Conservation (phyloP, 2,888 invertebrate genomes). For the Lepidonotus clava region DNA sequence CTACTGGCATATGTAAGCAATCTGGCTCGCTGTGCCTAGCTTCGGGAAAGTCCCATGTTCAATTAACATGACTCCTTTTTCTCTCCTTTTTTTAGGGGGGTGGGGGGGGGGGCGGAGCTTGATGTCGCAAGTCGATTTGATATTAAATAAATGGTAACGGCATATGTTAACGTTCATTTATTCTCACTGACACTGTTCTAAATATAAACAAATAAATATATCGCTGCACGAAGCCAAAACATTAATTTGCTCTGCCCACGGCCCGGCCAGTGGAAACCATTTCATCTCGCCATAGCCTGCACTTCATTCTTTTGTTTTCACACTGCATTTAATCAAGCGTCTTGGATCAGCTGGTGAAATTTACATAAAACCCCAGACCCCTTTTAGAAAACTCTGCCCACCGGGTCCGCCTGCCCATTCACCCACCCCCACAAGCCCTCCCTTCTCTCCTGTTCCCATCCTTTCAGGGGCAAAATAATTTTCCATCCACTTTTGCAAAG, state of each 20-base stretch:
- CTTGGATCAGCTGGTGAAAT: conserved; percentile 30
- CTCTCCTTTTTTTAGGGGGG: not conserved
- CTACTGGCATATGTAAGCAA: no score
- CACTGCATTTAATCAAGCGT: conserved; percentile 42
- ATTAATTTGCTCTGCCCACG: not conserved
- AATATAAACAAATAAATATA: no score
- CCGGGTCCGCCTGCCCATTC: not conserved
- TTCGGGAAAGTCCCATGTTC: no score
- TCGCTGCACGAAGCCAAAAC: not conserved
- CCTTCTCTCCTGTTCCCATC: not conserved
- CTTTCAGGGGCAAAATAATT: conserved; percentile 25
- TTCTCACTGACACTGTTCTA: no score
- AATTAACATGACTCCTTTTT: no score
- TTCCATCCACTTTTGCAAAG: conserved; percentile 38
- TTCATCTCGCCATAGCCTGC: not conserved
- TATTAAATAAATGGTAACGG: no score
- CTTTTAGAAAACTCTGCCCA: not conserved
- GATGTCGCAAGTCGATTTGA: not conserved
- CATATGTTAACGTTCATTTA: no score
- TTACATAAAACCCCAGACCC: conserved; percentile 1
- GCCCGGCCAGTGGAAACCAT: conserved; percentile 8
- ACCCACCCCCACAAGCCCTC: not conserved
- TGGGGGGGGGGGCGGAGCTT: not conserved
- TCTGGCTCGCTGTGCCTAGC: no score
- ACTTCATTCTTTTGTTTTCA: conserved; percentile 37